Evolutionary conservation across 2,888 invertebrate species (phyloP).

Genomic region (Nomada flava): DNA sequence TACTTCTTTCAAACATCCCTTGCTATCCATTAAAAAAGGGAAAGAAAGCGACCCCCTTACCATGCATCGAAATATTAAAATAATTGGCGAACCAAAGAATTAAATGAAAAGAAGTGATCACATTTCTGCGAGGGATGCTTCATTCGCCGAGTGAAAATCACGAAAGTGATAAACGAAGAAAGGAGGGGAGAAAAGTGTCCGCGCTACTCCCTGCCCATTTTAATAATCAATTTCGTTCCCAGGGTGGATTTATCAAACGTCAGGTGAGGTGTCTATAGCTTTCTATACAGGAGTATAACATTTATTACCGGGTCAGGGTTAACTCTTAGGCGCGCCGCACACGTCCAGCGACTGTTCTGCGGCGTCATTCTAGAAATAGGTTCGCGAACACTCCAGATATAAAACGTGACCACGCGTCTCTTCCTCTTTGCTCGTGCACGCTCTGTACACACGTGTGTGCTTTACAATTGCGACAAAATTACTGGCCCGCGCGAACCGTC

Average conservation of each 20-base stretch:
- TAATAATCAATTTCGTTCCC: neutral
- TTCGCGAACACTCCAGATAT: slow-evolving; percentile 77
- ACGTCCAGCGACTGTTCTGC: slow-evolving; percentile 72
- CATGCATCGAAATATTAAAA: neutral
- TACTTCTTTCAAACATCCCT: too few relatives aligned
- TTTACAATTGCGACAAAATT: neutral
- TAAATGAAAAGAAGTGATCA: too few relatives aligned
- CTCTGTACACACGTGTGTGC: slow-evolving; percentile 17
- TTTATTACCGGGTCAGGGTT: slow-evolving; percentile 83
- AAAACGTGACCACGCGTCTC: slow-evolving; percentile 73
- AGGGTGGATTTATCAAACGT: slow-evolving; percentile 61
- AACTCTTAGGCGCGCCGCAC: slow-evolving; percentile 80
- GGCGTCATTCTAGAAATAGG: slow-evolving; percentile 79
- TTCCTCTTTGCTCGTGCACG: slow-evolving; percentile 40
- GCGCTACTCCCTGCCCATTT: neutral
- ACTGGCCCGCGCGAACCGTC: neutral
- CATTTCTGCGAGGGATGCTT: too few relatives aligned
- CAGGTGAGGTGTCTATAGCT: slow-evolving; percentile 65
- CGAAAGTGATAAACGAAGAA: too few relatives aligned
- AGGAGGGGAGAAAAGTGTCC: neutral
- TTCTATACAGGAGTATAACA: slow-evolving; percentile 70
- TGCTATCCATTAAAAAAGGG: neutral
- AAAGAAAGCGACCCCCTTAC: neutral
- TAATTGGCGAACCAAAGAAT: too few relatives aligned
- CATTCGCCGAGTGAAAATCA: too few relatives aligned